These are phyloP conservation scores for Teinopalpus imperialis DNA, from an alignment of 2,888 invertebrate genomes.

Conservation along the genomic window DNA sequence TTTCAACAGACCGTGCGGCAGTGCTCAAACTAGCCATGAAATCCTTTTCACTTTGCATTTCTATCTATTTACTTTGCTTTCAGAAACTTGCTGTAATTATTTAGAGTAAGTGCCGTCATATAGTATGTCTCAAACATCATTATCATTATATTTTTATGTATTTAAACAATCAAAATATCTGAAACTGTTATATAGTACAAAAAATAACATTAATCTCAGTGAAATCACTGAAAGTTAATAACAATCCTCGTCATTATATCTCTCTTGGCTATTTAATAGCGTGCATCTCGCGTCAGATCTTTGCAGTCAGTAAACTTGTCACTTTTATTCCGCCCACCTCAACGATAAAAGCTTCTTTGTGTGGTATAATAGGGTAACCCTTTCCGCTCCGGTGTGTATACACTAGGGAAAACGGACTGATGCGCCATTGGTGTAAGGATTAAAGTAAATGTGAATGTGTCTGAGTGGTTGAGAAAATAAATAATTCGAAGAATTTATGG, in stretches of 20 bases:
- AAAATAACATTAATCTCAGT: too few relatives aligned
- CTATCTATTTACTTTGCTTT: conserved; percentile 8
- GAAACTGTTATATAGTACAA: too few relatives aligned
- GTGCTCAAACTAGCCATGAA: background rate
- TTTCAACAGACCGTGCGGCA: background rate
- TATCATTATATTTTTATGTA: too few relatives aligned
- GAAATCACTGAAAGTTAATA: too few relatives aligned
- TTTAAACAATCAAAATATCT: too few relatives aligned
- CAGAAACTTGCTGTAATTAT: background rate
- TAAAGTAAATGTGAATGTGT: conserved; percentile 2
- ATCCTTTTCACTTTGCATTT: conserved; percentile 4
- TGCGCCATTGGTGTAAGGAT: conserved; percentile 14
- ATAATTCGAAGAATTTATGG: background rate
- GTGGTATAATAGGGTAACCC: conserved; percentile 51
- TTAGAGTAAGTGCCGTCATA: too few relatives aligned
- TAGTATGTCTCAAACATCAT: too few relatives aligned
- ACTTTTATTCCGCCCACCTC: conserved; percentile 39
- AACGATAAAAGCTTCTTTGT: conserved; percentile 73
- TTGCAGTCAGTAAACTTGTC: conserved; percentile 20
- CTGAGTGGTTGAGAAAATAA: background rate
- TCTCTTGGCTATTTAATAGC: conserved; percentile 20
- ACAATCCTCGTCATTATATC: conserved; percentile 5
- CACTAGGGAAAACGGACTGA: conserved; percentile 40
- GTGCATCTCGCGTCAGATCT: conserved; percentile 25
- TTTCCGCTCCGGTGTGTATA: conserved; percentile 60